phyloP scores from a whole-genome alignment of 1,140 invertebrate species.

The Drosophila sturtevanti region DNA sequence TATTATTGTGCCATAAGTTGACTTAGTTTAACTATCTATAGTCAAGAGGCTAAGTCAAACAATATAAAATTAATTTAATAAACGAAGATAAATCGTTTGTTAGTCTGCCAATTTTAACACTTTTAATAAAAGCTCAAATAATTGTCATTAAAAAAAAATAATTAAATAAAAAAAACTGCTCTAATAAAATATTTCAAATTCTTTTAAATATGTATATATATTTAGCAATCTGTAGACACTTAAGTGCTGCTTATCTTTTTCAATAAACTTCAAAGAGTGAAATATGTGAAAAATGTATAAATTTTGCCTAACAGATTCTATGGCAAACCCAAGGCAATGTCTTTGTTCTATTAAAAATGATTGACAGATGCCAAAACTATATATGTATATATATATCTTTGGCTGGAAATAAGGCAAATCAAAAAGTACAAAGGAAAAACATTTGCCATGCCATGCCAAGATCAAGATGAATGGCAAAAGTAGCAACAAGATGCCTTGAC shows the following conservation, averaged over 20 bases:
- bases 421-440: constrained; percentile 14
- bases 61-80: too few relatives aligned
- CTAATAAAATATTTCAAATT: neutral
- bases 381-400: constrained; percentile 14
- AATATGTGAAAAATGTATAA: neutral
- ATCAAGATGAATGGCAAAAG: constrained; percentile 62
- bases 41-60: too few relatives aligned
- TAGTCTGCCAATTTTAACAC: too few relatives aligned
- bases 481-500: constrained; percentile 27
- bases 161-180: neutral
- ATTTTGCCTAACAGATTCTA: neutral
- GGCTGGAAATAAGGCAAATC: constrained; percentile 5
- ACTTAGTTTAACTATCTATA: too few relatives aligned
- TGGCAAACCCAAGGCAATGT: neutral
- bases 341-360: constrained; percentile 16
- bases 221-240: neutral
- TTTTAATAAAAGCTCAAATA: too few relatives aligned
- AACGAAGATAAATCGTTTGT: too few relatives aligned
- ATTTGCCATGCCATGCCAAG: constrained; percentile 51
- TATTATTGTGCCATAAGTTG: too few relatives aligned
- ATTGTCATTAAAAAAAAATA: neutral
- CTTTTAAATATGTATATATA: neutral
- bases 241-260: neutral
- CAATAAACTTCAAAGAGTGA: neutral
- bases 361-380: constrained; percentile 41